A percentile compares a stretch with the other conserved stretches of the same genome.
Evolutionary conservation across 1,140 invertebrate genomes (phyloP).

Genomic region (Phocides pigmalion): DNA sequence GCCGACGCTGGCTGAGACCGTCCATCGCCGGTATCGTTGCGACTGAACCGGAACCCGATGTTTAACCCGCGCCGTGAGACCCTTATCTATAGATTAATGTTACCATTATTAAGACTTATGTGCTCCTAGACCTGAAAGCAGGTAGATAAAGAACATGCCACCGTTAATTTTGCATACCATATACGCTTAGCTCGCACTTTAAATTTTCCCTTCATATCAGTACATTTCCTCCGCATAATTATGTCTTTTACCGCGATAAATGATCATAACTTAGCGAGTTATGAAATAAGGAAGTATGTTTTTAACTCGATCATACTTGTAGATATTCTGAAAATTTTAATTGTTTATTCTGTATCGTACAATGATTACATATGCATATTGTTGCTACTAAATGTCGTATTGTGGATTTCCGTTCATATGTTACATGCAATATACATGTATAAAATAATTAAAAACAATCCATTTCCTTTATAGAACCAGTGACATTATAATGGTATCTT

Average conservation of each 20-base stretch:
- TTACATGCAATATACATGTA: not conserved
- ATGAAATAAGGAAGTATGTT: not conserved
- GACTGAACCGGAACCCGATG: slow-evolving; percentile 25
- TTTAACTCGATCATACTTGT: not conserved
- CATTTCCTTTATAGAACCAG: slow-evolving; percentile 23
- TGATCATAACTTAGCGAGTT: not conserved
- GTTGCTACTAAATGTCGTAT: slow-evolving; percentile 3
- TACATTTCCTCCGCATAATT: slow-evolving; percentile 8
- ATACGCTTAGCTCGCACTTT: slow-evolving; percentile 12
- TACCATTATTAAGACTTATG: slow-evolving; percentile 35
- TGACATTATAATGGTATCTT: slow-evolving; percentile 16
- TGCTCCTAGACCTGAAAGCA: slow-evolving; percentile 30
- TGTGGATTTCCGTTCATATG: not conserved
- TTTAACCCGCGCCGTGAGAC: slow-evolving; percentile 31
- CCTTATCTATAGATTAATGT: slow-evolving; percentile 36
- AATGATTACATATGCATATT: not conserved
- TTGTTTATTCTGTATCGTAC: not conserved
- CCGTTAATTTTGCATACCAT: slow-evolving; percentile 32
- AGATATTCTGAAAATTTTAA: not conserved
- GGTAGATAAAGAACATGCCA: slow-evolving; percentile 32
- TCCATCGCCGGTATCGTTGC: slow-evolving; percentile 5
- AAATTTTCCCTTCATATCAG: slow-evolving; percentile 8
- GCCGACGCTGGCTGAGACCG: not conserved
- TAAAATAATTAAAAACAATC: slow-evolving; percentile 16
- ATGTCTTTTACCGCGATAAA: not conserved